Evolutionary conservation across 2,797 vertebrate genomes (phyloP), one percentile per base, ranked within the genome.

Genomic region (Danio aesculapii): DNA sequence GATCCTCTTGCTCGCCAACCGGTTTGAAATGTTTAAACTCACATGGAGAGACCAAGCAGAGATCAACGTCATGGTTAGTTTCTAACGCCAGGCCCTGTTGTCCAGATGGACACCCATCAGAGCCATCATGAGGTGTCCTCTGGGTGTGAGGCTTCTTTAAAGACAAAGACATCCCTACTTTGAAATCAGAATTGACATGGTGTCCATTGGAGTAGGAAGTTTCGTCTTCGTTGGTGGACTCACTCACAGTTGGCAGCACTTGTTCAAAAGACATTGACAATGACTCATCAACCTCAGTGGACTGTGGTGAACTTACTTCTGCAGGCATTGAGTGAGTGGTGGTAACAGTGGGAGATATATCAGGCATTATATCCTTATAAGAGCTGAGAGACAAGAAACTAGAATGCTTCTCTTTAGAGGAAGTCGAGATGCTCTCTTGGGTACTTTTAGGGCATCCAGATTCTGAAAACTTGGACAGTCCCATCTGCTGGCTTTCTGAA

Each of bases 221-320:
- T 63, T 92, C 93, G 0, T 96, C 93, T n/a, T 94, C 94, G 0
- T 95, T 95, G 0, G 92, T 94, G n/a, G 92, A 92, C 84, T 97
- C 95, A 75, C 92, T 96, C 75, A 93, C 92, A 0, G 92, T 91
- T 0, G 95, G 95, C 19, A 97, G 93, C 0, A 95, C 96, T 84
- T 98, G 97, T 92, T 99, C 97, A 0, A 98, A 96, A 63, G 98
- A 99, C 83, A 97, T 96, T 0, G 98, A 99, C 1, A 99, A 92
- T 0, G 98, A 99, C 81, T 98, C 98, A 0, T 99, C 98, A 46
- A 99, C 97, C 86, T 99, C 98, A 0, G 98, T 99, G 82, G 98
- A 99, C 85, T 98, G 98, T 0, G 97, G 98, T 0, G 98, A 99
- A 55, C 97, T 96, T 83, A 98, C 96, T 90, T 99, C 97, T 0